phyloP scores from a whole-genome alignment of 2,797 vertebrate species.

The Propithecus perrieri region DNA sequence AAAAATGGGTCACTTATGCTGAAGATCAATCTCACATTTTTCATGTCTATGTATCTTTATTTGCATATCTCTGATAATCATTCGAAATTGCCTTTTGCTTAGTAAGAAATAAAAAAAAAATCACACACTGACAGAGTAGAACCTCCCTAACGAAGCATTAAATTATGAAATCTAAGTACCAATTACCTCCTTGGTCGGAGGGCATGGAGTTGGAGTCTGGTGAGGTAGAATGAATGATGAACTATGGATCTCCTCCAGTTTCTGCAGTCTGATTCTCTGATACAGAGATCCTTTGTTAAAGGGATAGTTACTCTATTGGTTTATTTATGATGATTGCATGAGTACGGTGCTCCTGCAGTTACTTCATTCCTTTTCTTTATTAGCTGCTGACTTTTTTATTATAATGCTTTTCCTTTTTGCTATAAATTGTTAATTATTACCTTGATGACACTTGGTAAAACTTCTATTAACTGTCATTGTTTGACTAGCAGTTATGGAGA shows the following conservation, averaged over 20 bases:
- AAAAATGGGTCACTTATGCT: background rate
- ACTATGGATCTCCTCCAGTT: background rate
- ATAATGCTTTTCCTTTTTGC: constrained; percentile 9
- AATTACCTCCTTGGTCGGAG: background rate
- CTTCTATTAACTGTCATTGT: constrained; percentile 65
- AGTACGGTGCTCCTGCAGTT: background rate
- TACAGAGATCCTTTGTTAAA: background rate
- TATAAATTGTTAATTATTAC: constrained; percentile 79
- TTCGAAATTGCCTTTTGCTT: constrained; percentile 50
- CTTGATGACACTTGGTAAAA: constrained; percentile 52
- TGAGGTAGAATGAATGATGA: constrained; percentile 2
- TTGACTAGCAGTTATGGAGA: constrained; percentile 63
- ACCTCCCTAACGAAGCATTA: constrained; percentile 53
- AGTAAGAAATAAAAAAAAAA: constrained; percentile 18
- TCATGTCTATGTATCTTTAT: constrained; percentile 7
- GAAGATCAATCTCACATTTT: background rate
- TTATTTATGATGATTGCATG: constrained; percentile 54
- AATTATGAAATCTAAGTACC: constrained; percentile 61
- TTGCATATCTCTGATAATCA: constrained; percentile 47
- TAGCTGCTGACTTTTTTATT: constrained; percentile 57
- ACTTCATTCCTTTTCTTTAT: constrained; percentile 66
- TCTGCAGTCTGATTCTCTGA: constrained; percentile 36
- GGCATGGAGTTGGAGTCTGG: background rate
- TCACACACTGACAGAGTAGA: constrained; percentile 13
- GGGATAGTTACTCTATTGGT: background rate